Conservation (phyloP, 2,888 invertebrate species). For the Oligia latruncula region DNA sequence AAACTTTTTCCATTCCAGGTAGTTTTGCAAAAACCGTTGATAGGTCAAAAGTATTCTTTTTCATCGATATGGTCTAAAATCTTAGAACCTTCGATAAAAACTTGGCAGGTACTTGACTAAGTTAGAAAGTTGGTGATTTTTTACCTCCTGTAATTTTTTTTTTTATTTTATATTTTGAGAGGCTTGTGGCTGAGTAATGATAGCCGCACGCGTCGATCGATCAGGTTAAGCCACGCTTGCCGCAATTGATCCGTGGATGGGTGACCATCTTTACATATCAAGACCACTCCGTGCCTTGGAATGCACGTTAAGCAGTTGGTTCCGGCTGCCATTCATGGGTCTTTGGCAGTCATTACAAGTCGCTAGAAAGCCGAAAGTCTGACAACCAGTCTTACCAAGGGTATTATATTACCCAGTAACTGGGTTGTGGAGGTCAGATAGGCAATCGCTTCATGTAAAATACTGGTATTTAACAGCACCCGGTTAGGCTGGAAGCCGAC, state of each 20-base stretch:
- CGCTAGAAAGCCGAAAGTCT: neutral
- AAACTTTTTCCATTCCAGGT: slow-evolving; percentile 41
- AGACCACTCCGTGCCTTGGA: too few relatives aligned
- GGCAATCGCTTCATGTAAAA: neutral
- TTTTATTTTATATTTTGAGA: too few relatives aligned
- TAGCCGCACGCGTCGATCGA: too few relatives aligned
- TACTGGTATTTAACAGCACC: neutral
- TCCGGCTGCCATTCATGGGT: neutral
- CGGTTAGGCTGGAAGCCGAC: neutral
- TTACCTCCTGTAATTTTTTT: too few relatives aligned
- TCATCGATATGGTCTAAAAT: slow-evolving; percentile 36
- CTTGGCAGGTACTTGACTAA: neutral
- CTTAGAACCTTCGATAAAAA: slow-evolving; percentile 17
- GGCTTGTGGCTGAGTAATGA: too few relatives aligned
- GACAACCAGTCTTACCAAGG: neutral
- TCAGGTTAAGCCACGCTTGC: too few relatives aligned
- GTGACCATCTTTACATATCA: too few relatives aligned
- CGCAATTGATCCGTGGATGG: too few relatives aligned
- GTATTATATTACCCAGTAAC: neutral
- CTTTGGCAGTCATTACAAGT: too few relatives aligned
- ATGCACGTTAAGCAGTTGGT: too few relatives aligned
- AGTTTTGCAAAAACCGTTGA: slow-evolving; percentile 32
- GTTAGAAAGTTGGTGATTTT: slow-evolving; percentile 12
- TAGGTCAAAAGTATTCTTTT: slow-evolving; percentile 35
- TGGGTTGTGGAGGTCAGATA: neutral